A percentile compares a stretch with the other conserved stretches of the same genome.
Conservation (phyloP, 2,888 invertebrate genomes). For the Andrena bucephala region DNA sequence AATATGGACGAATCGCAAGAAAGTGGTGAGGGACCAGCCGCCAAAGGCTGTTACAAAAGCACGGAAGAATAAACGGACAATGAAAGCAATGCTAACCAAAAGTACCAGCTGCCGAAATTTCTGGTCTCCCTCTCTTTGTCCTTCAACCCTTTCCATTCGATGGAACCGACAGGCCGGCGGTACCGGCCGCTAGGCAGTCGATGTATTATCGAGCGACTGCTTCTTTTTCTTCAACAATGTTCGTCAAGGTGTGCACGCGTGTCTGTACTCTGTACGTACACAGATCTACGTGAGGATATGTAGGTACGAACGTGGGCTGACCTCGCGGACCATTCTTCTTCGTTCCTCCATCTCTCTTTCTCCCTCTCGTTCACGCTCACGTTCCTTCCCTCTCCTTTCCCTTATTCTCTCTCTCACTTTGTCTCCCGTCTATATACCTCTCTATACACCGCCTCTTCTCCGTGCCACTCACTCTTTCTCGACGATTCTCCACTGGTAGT, state of each 20-base stretch:
- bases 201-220: constrained; percentile 72
- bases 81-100: constrained; percentile 36
- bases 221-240: constrained; percentile 68
- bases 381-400: constrained; percentile 21
- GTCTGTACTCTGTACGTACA: constrained; percentile 55
- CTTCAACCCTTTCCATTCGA: constrained; percentile 37
- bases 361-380: constrained; percentile 25
- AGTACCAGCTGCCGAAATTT: constrained; percentile 72
- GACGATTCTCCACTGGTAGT: constrained; percentile 55
- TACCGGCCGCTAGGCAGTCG: constrained; percentile 69
- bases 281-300: constrained; percentile 68
- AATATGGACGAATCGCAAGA: constrained; percentile 12
- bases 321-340: constrained; percentile 70
- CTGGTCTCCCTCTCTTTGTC: constrained; percentile 58
- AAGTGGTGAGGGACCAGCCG: constrained; percentile 29
- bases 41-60: constrained; percentile 56
- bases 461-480: constrained; percentile 54
- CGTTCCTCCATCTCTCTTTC: constrained; percentile 50
- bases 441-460: constrained; percentile 17
- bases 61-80: constrained; percentile 36
- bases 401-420: constrained; percentile 10
- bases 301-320: constrained; percentile 64
- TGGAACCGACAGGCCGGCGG: constrained; percentile 29
- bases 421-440: constrained; percentile 14
- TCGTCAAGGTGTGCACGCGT: constrained; percentile 62